phyloP scores from a whole-genome alignment of 2,888 invertebrate species.

The Tillus elongatus region DNA sequence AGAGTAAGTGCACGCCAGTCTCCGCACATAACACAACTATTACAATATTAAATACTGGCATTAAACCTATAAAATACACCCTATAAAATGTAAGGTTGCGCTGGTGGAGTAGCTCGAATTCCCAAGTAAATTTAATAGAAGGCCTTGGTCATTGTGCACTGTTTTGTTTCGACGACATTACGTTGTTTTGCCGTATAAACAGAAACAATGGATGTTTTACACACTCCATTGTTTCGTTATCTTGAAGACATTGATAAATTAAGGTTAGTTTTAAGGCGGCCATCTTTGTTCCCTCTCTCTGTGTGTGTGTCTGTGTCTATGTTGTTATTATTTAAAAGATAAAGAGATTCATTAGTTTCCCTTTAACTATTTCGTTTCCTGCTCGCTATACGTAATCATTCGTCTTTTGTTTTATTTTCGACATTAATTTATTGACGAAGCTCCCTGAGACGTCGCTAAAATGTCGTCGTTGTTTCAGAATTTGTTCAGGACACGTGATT shows the following conservation, averaged over 20 bases:
- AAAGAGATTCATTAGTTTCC: constrained; percentile 23
- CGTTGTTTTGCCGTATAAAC: constrained; percentile 40
- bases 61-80: too few species aligned
- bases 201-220: constrained; percentile 44
- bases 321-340: constrained; percentile 30
- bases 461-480: too few species aligned
- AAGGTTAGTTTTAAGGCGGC: constrained; percentile 44
- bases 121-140: constrained; percentile 36
- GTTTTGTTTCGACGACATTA: constrained; percentile 38
- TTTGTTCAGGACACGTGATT: too few species aligned
- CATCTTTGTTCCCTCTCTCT: constrained; percentile 37
- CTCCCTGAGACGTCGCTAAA: too few species aligned
- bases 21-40: too few species aligned
- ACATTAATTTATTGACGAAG: constrained; percentile 1
- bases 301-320: constrained; percentile 17
- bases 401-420: constrained; percentile 2
- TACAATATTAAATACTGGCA: too few species aligned
- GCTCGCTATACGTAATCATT: neutral
- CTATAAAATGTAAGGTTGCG: constrained; percentile 30
- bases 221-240: constrained; percentile 44
- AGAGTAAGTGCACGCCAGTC: too few species aligned
- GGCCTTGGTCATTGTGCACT: constrained; percentile 39
- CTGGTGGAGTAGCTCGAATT: constrained; percentile 28
- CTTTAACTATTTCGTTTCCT: constrained; percentile 3
- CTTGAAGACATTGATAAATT: constrained; percentile 46